These are phyloP conservation scores for Nansenia antarctica DNA, from an alignment of 2,113 vertebrate genomes.

Conservation along the genomic window DNA sequence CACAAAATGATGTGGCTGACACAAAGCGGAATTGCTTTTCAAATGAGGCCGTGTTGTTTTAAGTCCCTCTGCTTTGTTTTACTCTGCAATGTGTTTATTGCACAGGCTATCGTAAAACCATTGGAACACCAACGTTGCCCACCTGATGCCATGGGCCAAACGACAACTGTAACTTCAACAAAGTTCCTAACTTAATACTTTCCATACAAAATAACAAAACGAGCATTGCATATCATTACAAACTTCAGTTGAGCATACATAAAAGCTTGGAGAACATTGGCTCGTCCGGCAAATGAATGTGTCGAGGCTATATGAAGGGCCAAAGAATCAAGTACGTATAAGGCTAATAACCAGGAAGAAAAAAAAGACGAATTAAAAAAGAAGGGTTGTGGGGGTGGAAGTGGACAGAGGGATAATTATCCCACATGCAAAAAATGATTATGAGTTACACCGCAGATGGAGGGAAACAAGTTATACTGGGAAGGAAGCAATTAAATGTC, in stretches of 20 bases:
- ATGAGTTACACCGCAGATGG: conserved; percentile 72
- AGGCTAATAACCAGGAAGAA: conserved; percentile 54
- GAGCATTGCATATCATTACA: not conserved
- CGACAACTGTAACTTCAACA: conserved; percentile 12
- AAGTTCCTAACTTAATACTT: conserved; percentile 13
- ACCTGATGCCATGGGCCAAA: not conserved
- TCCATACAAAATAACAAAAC: not conserved
- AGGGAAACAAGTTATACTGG: conserved; percentile 72
- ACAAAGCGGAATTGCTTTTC: conserved; percentile 69
- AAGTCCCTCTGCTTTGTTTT: conserved; percentile 68
- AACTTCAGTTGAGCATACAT: not conserved
- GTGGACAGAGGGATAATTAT: conserved; percentile 69
- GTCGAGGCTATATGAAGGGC: not conserved
- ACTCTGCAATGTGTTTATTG: conserved; percentile 68
- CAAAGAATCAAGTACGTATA: conserved; percentile 3
- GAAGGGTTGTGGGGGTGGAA: conserved; percentile 65
- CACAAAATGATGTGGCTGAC: conserved; percentile 57
- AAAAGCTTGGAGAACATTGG: conserved; percentile 33
- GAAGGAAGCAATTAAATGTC: conserved; percentile 78
- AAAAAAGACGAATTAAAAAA: conserved; percentile 37
- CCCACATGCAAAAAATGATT: conserved; percentile 73
- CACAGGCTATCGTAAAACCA: conserved; percentile 48
- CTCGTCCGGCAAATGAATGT: not conserved
- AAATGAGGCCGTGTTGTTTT: conserved; percentile 52
- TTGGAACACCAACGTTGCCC: conserved; percentile 43